Evolutionary conservation across 2,113 vertebrate species (phyloP).

Genomic region (Parus major): DNA sequence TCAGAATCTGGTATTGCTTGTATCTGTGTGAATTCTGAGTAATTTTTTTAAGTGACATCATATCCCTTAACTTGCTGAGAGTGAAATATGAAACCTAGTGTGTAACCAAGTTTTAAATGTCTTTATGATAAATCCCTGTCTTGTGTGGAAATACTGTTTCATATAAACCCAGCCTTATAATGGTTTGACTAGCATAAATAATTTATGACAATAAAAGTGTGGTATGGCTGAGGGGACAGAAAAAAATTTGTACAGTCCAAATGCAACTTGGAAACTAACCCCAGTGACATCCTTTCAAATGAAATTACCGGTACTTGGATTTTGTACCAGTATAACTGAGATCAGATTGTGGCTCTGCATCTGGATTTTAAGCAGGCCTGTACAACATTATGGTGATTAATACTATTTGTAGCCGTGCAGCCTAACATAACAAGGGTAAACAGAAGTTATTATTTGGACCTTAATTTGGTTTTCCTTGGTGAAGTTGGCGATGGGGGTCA

Average conservation of each 20-base stretch:
- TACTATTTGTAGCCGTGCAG: conserved; percentile 39
- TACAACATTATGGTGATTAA: conserved; percentile 44
- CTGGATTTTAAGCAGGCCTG: conserved; percentile 49
- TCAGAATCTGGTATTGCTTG: not conserved
- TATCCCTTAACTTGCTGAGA: not conserved
- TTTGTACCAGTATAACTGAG: conserved; percentile 8
- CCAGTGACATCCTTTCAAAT: conserved; percentile 35
- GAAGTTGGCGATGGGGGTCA: not conserved
- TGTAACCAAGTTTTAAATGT: not conserved
- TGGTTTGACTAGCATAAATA: not conserved
- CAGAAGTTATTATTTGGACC: conserved; percentile 20
- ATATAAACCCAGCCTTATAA: not conserved
- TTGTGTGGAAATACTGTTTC: not conserved
- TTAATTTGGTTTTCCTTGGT: conserved; percentile 33
- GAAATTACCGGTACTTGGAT: conserved; percentile 38
- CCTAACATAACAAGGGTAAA: conserved; percentile 44
- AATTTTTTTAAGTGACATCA: not conserved
- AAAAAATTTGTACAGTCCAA: not conserved
- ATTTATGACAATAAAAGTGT: not conserved
- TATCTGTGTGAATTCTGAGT: not conserved
- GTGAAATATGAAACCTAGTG: not conserved
- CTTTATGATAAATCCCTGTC: not conserved
- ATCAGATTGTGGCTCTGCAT: conserved; percentile 46
- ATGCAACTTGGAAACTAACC: conserved; percentile 22
- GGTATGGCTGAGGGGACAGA: not conserved